Evolutionary conservation across 2,888 invertebrate genomes (phyloP).

Genomic region (Ptychoptera albimana): DNA sequence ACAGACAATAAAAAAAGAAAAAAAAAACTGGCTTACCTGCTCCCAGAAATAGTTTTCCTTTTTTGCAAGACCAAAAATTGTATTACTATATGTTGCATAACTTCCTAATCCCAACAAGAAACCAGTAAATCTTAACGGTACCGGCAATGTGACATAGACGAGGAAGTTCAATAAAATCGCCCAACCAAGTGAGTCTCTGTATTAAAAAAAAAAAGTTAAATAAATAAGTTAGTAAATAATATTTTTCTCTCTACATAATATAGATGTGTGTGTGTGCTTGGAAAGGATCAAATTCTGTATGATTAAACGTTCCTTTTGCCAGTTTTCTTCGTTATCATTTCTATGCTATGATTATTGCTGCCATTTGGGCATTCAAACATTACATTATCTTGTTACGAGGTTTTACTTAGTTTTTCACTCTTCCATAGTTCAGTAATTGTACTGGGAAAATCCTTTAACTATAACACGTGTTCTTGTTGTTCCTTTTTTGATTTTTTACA

Average conservation of each 20-base stretch:
- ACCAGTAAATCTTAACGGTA: constrained; percentile 44
- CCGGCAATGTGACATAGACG: constrained; percentile 55
- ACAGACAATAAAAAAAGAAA: too few relatives aligned
- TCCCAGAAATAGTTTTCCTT: constrained; percentile 32
- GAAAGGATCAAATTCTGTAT: neutral
- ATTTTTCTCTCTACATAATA: neutral
- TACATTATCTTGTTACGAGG: too few relatives aligned
- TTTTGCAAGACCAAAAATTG: constrained; percentile 39
- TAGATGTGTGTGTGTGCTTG: neutral
- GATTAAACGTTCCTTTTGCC: too few relatives aligned
- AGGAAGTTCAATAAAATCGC: constrained; percentile 53
- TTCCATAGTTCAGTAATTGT: too few relatives aligned
- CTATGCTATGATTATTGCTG: too few relatives aligned
- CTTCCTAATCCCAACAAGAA: constrained; percentile 41
- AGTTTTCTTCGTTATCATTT: too few relatives aligned
- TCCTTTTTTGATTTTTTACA: too few relatives aligned
- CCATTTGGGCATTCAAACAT: too few relatives aligned
- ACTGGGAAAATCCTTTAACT: too few relatives aligned
- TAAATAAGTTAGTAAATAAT: neutral
- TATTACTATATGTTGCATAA: constrained; percentile 41
- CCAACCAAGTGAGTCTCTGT: constrained; percentile 55
- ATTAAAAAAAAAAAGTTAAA: constrained; percentile 11
- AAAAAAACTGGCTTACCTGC: constrained; percentile 28
- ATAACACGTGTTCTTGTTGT: too few relatives aligned
- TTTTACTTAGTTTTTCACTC: too few relatives aligned